These are phyloP conservation scores for Halcyon badia DNA, from an alignment of 2,797 vertebrate genomes.

Conservation along the genomic window DNA sequence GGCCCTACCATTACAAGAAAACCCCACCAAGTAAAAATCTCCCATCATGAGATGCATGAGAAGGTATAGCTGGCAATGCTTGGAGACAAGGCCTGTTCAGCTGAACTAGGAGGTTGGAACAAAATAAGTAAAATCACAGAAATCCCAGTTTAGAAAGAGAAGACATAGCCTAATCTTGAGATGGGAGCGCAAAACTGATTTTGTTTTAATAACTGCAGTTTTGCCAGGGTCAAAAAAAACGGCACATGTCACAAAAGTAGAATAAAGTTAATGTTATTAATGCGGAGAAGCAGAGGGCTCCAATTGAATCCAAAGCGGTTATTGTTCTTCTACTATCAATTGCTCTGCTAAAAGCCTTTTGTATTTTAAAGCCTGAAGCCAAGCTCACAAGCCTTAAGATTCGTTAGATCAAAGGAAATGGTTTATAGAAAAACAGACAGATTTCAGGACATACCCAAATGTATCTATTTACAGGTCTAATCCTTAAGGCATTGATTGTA, in stretches of 20 bases:
- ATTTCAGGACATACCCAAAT: slow-evolving; percentile 58
- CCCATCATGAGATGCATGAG: not conserved
- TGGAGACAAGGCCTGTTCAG: not conserved
- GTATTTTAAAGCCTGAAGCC: slow-evolving; percentile 59
- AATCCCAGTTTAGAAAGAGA: not conserved
- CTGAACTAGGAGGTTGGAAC: not conserved
- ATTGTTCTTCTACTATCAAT: slow-evolving; percentile 18
- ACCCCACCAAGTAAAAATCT: not conserved
- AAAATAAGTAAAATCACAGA: slow-evolving; percentile 19
- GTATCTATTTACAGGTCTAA: slow-evolving; percentile 53
- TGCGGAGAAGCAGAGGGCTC: not conserved
- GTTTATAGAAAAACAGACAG: slow-evolving; percentile 50
- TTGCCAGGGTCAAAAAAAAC: not conserved
- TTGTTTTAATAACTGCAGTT: slow-evolving; percentile 33
- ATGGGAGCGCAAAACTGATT: not conserved
- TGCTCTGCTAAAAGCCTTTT: slow-evolving; percentile 4
- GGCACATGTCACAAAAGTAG: not conserved
- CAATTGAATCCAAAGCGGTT: not conserved
- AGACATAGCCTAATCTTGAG: not conserved
- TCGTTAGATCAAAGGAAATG: slow-evolving; percentile 63
- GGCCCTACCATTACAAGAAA: not conserved
- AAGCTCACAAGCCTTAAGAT: slow-evolving; percentile 53
- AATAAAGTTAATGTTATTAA: slow-evolving; percentile 29
- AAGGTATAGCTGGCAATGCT: not conserved
- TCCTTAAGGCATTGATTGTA: not conserved